These are phyloP conservation scores for Sphaerophoria rueppellii DNA, from an alignment of 2,888 invertebrate species.

Conservation along the genomic window DNA sequence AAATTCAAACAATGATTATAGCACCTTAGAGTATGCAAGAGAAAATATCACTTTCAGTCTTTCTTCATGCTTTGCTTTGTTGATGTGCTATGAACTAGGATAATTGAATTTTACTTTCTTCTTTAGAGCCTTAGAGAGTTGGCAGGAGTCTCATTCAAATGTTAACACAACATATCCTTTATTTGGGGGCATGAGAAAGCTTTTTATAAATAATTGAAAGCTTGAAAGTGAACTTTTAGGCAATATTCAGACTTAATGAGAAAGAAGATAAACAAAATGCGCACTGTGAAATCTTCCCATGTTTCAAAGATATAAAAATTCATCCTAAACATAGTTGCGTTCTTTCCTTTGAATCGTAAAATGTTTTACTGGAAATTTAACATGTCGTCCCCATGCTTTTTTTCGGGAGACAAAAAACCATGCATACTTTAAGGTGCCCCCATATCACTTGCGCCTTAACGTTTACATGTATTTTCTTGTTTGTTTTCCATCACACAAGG, in stretches of 20 bases:
- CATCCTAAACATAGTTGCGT: neutral
- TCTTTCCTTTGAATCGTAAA: constrained; percentile 28
- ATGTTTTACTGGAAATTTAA: constrained; percentile 7
- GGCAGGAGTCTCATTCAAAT: neutral
- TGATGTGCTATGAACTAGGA: constrained; percentile 7
- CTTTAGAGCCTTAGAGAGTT: neutral
- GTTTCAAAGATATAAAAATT: neutral
- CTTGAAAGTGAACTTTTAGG: neutral
- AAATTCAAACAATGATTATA: neutral
- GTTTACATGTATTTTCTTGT: neutral
- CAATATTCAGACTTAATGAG: neutral
- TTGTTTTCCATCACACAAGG: constrained; percentile 14
- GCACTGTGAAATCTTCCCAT: neutral
- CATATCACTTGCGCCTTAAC: neutral
- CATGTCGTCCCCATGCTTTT: neutral
- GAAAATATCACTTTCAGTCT: constrained; percentile 4
- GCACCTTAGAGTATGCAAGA: neutral
- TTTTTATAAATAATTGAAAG: constrained; percentile 13
- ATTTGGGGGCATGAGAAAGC: neutral
- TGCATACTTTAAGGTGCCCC: constrained; percentile 5
- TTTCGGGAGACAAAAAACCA: neutral
- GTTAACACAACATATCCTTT: neutral
- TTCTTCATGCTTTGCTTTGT: neutral
- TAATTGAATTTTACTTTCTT: constrained; percentile 25
- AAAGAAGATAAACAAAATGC: neutral